Base-by-base conservation (phyloP, 2,888 invertebrate species). In the Portevinia maculata region DNA sequence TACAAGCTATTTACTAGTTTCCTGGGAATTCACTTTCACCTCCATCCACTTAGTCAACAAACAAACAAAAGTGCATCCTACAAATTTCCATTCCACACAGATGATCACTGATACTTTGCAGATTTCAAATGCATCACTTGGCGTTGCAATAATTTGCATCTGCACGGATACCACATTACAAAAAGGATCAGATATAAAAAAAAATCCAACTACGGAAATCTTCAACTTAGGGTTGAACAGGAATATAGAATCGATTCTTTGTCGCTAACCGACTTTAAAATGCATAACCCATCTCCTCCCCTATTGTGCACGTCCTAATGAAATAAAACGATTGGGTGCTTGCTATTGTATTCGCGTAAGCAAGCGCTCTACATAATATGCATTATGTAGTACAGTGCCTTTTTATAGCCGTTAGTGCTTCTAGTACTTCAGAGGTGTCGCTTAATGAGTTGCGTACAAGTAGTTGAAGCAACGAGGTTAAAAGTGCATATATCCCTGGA, bases 361-460 rank as follows among this genome's bases (percentile, higher is more conserved):
- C 8, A 59, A 57, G 17, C 1, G 48, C 37, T 39, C 13, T 11
- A 30, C 15, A 19, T 13, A 21, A 2, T 34, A 46, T 32, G 24
- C 59, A 19, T 28, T 15, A 34, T 50, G 37, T 30, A n/a, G 28
- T 9, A 48, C 41, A 30, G 50, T 30, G n/a, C n/a, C n/a, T 55
- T 32, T 15, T 6, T 24, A 19, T 24, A 41, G 34, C 19, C 30
- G 19, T 37, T 7, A 46, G 69, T 46, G 37, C 21, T 62, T 53
- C 21, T 41, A n/a, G 17, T 62, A 50, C 78, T 69, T 48, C 28
- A 67, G 62, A 79, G 74, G 74, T 79, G 74, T 79, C 65, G 60
- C 69, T 69, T 39, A 62, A 75, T 75, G 70, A 46, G 19, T 21
- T 57, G 44, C 53, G 32, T 55, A 15, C 41, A 44, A 24, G 30